phyloP scores from a whole-genome alignment of 2,888 invertebrate genomes.

The Drosophila cognata region DNA sequence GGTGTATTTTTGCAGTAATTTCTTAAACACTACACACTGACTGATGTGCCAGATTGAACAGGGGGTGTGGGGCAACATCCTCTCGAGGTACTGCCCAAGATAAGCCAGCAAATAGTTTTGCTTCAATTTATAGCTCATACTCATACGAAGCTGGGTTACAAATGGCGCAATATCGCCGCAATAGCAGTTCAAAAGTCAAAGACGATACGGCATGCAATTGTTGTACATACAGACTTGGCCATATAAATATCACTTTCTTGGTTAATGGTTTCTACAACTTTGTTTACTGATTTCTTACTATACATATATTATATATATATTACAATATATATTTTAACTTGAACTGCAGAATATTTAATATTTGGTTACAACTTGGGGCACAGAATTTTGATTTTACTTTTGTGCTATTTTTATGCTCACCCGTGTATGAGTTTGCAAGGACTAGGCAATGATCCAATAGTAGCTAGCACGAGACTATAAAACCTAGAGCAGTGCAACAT shows the following conservation, averaged over 20 bases:
- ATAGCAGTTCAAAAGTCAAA: conserved; percentile 41
- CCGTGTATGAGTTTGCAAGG: background rate
- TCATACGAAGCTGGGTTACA: background rate
- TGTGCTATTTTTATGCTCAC: background rate
- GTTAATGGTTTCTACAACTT: background rate
- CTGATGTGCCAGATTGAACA: background rate
- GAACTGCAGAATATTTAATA: background rate
- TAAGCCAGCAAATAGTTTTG: conserved; percentile 25
- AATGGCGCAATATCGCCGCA: conserved; percentile 8
- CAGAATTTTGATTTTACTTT: background rate
- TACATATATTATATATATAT: too few species aligned
- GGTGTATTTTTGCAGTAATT: conserved; percentile 26
- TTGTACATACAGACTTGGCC: conserved; percentile 1
- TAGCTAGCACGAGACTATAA: conserved; percentile 43
- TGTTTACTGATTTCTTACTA: background rate
- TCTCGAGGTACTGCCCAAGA: conserved; percentile 1
- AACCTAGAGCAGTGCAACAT: conserved; percentile 19
- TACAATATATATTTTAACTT: too few species aligned
- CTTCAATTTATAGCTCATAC: conserved; percentile 23
- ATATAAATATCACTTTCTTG: background rate
- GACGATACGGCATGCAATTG: conserved; percentile 53
- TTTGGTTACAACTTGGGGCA: background rate
- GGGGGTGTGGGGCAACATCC: background rate
- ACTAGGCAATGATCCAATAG: background rate
- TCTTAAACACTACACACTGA: conserved; percentile 21